A percentile compares a stretch with the other conserved stretches of the same genome.
Conservation (phyloP, 2,113 vertebrate genomes). For the Tichodroma muraria region DNA sequence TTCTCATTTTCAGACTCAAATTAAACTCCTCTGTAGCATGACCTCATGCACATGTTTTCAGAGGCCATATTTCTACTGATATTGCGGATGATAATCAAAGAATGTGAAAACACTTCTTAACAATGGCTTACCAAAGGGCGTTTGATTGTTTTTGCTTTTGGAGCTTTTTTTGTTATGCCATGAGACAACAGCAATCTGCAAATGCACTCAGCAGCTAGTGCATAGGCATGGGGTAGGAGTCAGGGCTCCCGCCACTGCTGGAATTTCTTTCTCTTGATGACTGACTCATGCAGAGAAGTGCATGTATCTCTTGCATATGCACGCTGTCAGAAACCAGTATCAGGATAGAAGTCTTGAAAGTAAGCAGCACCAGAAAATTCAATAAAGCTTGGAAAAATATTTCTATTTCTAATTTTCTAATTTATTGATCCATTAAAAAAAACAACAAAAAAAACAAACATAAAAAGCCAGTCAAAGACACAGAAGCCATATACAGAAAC, state of each 20-base stretch:
- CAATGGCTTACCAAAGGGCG: rapidly evolving
- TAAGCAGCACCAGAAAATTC: background rate
- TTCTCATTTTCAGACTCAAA: background rate
- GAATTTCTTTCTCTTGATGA: background rate
- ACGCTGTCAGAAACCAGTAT: background rate
- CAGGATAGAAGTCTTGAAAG: background rate
- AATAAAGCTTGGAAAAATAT: background rate
- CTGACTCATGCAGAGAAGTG: background rate
- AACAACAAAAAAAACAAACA: background rate
- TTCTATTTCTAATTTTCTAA: background rate
- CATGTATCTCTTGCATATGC: background rate
- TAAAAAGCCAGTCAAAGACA: background rate
- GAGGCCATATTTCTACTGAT: background rate
- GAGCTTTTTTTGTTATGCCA: background rate
- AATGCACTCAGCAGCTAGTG: background rate
- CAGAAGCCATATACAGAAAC: background rate
- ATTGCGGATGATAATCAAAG: background rate
- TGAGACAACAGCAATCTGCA: background rate
- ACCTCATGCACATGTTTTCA: background rate
- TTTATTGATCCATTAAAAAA: background rate
- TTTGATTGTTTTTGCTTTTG: background rate
- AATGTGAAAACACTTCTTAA: background rate
- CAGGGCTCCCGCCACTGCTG: background rate
- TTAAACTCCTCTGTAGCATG: background rate
- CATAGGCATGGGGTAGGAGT: background rate